Evolutionary conservation across 2,888 invertebrate genomes (phyloP).

Genomic region (Scrobipalpa atriplicella): DNA sequence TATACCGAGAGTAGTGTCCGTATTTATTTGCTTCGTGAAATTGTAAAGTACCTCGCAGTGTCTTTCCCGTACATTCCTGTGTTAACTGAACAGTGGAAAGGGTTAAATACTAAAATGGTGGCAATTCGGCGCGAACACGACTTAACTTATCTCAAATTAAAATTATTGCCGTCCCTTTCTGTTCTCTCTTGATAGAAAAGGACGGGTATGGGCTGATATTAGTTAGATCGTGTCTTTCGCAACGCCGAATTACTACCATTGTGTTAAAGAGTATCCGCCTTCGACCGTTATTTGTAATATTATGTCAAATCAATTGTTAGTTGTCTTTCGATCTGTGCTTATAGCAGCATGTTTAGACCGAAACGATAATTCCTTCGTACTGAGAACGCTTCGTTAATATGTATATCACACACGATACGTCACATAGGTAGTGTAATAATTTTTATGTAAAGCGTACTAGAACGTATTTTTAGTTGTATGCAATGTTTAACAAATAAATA

Average conservation of each 20-base stretch:
- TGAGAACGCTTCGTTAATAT: conserved; percentile 2
- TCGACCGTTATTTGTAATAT: background rate
- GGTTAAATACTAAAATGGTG: background rate
- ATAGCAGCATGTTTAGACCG: background rate
- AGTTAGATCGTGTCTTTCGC: no score
- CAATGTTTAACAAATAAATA: background rate
- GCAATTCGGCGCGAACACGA: no score
- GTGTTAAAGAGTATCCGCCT: conserved; percentile 13
- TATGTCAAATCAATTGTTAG: conserved; percentile 4
- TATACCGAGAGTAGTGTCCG: background rate
- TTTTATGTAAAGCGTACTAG: background rate
- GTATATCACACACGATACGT: background rate
- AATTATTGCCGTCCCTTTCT: no score
- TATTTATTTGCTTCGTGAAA: conserved; percentile 20
- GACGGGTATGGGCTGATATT: no score
- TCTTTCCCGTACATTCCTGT: conserved; percentile 14
- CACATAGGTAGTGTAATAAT: background rate
- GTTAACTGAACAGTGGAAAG: background rate
- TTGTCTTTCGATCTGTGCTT: background rate
- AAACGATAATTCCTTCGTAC: background rate
- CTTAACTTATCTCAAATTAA: no score
- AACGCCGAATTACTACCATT: no score
- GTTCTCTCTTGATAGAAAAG: no score
- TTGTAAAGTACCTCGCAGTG: conserved; percentile 24
- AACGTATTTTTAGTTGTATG: conserved; percentile 4